Percentiles rank a stretch among this genome's conserved stretches.
Conservation (phyloP, 2,888 invertebrate species). For the Ophion ventricosus region DNA sequence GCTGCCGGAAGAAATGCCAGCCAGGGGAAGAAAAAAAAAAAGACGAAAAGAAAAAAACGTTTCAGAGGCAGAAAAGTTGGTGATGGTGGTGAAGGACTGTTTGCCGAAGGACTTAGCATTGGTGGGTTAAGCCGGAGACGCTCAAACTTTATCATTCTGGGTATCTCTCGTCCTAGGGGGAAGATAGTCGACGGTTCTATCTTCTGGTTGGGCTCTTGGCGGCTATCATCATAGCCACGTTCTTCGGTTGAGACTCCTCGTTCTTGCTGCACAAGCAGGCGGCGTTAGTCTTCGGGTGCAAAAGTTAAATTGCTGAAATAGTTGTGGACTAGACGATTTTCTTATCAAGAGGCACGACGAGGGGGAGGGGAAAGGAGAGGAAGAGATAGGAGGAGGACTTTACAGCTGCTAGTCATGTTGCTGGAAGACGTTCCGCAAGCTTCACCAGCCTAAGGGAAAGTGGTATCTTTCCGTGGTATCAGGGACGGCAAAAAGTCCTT, state of each 20-base stretch:
- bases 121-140: constrained; percentile 49
- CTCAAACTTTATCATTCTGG: constrained; percentile 60
- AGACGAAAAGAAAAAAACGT: not conserved
- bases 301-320: constrained; percentile 82
- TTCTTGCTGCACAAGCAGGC: not conserved
- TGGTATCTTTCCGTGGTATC: constrained; percentile 60
- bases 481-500: constrained; percentile 59
- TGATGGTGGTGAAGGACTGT: constrained; percentile 61
- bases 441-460: constrained; percentile 8
- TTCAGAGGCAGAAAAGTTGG: constrained; percentile 44
- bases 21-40: constrained; percentile 13
- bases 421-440: constrained; percentile 57
- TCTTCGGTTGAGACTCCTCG: not conserved
- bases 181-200: constrained; percentile 60
- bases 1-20: constrained; percentile 23
- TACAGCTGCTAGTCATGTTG: constrained; percentile 44
- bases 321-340: constrained; percentile 75
- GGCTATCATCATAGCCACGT: constrained; percentile 52
- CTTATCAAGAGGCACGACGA: constrained; percentile 73
- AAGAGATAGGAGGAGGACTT: too few species aligned
- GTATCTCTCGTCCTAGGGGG: constrained; percentile 44
- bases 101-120: constrained; percentile 66
- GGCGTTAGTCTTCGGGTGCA: constrained; percentile 52
- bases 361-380: too few species aligned
- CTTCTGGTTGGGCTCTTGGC: constrained; percentile 47